Evolutionary conservation across 2,113 vertebrate genomes (phyloP).

Genomic region (Nymphicus hollandicus): DNA sequence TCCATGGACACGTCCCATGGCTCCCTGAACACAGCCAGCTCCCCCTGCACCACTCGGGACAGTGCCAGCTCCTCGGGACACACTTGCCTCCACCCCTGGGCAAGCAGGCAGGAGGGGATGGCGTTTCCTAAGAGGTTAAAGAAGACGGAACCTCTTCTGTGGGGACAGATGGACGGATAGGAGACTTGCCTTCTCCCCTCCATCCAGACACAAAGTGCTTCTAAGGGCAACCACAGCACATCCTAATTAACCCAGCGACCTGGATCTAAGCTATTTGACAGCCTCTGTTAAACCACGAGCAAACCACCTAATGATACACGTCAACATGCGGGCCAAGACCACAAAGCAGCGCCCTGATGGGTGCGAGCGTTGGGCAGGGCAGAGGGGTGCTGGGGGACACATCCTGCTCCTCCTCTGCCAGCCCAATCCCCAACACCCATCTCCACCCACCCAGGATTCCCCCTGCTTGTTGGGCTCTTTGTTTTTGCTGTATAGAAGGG

Average conservation of each 20-base stretch:
- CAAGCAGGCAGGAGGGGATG: not conserved
- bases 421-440: not conserved
- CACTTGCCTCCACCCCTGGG: not conserved
- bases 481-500: not conserved
- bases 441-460: not conserved
- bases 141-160: not conserved
- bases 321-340: not conserved
- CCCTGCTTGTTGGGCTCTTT: not conserved
- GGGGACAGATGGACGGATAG: not conserved
- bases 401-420: not conserved
- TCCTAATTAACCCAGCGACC: not conserved
- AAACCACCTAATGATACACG: not conserved
- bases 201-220: not conserved
- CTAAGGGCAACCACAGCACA: not conserved
- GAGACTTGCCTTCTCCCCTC: not conserved
- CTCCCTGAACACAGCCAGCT: not conserved
- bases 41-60: not conserved
- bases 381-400: not conserved
- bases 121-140: not conserved
- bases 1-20: not conserved
- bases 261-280: not conserved
- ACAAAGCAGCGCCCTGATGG: fast-evolving
- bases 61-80: not conserved
- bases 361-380: fast-evolving
- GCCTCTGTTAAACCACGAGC: not conserved